Base-by-base conservation (phyloP, 1,140 invertebrate genomes). In the Arctopsyche grandis region DNA sequence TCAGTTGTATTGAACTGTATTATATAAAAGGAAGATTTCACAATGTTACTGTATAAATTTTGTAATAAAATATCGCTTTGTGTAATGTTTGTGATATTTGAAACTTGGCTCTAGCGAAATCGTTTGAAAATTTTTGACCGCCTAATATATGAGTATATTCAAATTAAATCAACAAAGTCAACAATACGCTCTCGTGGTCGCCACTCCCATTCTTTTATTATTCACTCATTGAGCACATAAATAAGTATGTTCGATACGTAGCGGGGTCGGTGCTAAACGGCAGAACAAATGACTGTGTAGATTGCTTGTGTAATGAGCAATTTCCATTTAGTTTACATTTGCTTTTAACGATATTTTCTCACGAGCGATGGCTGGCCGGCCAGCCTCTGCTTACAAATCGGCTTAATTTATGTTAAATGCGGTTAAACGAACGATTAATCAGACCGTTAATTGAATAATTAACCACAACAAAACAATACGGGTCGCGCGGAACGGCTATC, bases 311-410 rank as follows among this genome's bases (percentile, higher is more conserved):
- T n/a, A 52, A 76, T 76, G 74, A 76, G 56, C 74, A 16, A 76
- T 76, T 76, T 76, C 74, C 74, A 76, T 76, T 76, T 76, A 52
- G 44, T 43, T 63, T 56, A 60, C 73, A 29, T 56, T 75, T 9
- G 46, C 56, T 21, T 74, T 48, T 21, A 75, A 26, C 52, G 46
- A 75, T 60, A 75, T 75, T 75, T 75, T 75, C 73, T 75, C 73
- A 75, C 73, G 73, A n/a, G 3, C 7, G 29, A 38, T 38, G 29
- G 29, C 29, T 7, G 29, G 29, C 7, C 52, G 73, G 24, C 29
- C 48, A 73, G 44, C 69, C 38, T 44, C 69, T 38, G 44, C 38
- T 22, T 73, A 43, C 48, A 60, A 60, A 63, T 76, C 48, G 56
- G 43, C 22, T 75, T 63, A 63, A 76, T 76, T 76, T 66, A 76